Evolutionary conservation across 2,888 invertebrate species (phyloP), one percentile per base, ranked within the genome.

Genomic region (Lithophane socia): DNA sequence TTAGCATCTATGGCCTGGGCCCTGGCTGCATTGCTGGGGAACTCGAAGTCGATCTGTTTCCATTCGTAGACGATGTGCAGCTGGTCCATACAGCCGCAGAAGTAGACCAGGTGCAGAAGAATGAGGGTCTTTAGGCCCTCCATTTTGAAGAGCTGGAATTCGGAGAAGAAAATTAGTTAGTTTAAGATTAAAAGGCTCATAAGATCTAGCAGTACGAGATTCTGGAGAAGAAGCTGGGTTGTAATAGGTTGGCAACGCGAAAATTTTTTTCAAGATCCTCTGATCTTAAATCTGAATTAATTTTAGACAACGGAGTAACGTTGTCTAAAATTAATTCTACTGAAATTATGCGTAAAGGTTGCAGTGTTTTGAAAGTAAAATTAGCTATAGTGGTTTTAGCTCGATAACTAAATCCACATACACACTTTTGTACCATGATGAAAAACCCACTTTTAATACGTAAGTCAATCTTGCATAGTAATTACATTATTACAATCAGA

Each of bases 21-120:
- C 74, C 97, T 94, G 5, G 95, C 97, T 12, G 97, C 97, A 1
- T 97, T 94, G 54, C 91, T 96, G 5, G 97, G 97, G 94, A 97
- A 98, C 80, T 97, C 97, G 92, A 97, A 98, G 92, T 98, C 98
- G 69, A 98, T 94, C 92, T 97, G 97, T 87, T 97, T 98, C 98
- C 98, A 98, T 90, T 98, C 97, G 93, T 97, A 98, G 69, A 97
- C 96, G 68, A 98, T 97, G 86, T 97, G 97, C 74, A 98, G 96
- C 94, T 98, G 98, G 91, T 98, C 98, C 96, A 97, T 97, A 86
- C 97, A 96, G 54, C 89, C 91, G 86, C 91, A 92, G 76, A 93
- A 75, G 91, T 94, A 95, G 68, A 94, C 91, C 91, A 96, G 91
- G 52, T 95, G 94, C 18, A 96, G 89, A 64, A 95, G 75, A n/a